phyloP scores from a whole-genome alignment of 2,888 invertebrate genomes.

The Phalera bucephala region DNA sequence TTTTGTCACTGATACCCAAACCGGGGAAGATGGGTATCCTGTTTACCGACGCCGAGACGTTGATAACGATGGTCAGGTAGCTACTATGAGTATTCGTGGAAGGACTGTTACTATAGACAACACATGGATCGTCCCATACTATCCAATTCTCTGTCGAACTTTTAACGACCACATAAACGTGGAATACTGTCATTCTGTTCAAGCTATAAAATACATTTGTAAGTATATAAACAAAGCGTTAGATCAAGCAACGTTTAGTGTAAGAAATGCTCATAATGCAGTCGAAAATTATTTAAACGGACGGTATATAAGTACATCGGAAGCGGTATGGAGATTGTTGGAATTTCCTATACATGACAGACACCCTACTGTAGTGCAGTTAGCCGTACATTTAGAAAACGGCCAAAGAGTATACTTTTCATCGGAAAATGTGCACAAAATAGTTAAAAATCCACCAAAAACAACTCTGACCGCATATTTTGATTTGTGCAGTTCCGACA shows the following conservation, averaged over 20 bases:
- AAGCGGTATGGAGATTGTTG: neutral
- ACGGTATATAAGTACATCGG: neutral
- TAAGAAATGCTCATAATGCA: neutral
- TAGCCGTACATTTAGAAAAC: neutral
- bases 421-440: neutral
- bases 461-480: neutral
- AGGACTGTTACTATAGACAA: slow-evolving; percentile 3
- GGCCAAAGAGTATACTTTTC: neutral
- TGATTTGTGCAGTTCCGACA: neutral
- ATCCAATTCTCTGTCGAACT: neutral
- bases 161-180: slow-evolving; percentile 5
- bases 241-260: neutral
- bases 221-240: neutral
- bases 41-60: slow-evolving; percentile 21
- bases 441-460: neutral
- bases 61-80: slow-evolving; percentile 19
- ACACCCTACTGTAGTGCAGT: neutral
- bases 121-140: slow-evolving; percentile 7
- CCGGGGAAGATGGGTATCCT: slow-evolving; percentile 9
- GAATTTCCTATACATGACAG: neutral
- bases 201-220: neutral
- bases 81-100: slow-evolving; percentile 1
- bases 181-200: neutral
- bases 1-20: slow-evolving; percentile 13
- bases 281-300: neutral